Evolutionary conservation across 2,888 invertebrate species (phyloP), one percentile per base, ranked within the genome.

Genomic region (Lasioglossum oenotherae): DNA sequence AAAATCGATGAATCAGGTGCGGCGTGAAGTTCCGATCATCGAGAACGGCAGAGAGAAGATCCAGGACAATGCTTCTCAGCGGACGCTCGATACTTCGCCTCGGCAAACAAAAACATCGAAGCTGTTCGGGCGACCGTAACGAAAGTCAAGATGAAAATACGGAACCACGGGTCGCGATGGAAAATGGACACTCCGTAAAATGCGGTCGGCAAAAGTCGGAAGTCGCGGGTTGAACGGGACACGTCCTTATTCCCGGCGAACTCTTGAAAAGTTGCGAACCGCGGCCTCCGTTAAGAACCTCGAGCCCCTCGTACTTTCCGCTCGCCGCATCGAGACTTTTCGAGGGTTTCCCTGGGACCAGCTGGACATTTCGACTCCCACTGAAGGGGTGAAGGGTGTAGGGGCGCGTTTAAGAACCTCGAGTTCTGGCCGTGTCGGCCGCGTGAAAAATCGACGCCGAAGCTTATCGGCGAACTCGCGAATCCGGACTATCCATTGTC

Each of bases 321-420:
- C 76, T 77, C 41, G 78, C 67, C 41, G 80, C 78, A 80, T 27
- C 38, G 74, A 86, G 85, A 86, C 79, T 87, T 85, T 77, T 86
- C 85, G 73, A 87, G 85, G 81, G 82, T 23, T 89, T 81, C 71
- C 60, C 77, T n/a, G 31, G 60, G 44, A 64, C 41, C 79, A 76
- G 69, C 75, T 84, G 86, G 89, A 88, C 87, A 82, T 86, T 88
- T 84, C 85, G 87, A 84, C 81, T 84, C 87, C 83, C 87, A 64
- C 81, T 82, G 64, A 87, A 84, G 38, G 19, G 14, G 14, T 5
- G 31, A 16, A 6, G 16, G 73, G 1, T 1, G 14, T 27, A 31
- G 64, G 64, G 16, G 73, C 82, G 87, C 85, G 88, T 86, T 69
- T 89, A 89, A 91, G 87, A 88, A 85, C 86, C 38, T 16, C 81